A percentile compares a stretch with the other conserved stretches of the same genome.
Conservation (phyloP, 2,797 vertebrate genomes). For the Numenius phaeopus region DNA sequence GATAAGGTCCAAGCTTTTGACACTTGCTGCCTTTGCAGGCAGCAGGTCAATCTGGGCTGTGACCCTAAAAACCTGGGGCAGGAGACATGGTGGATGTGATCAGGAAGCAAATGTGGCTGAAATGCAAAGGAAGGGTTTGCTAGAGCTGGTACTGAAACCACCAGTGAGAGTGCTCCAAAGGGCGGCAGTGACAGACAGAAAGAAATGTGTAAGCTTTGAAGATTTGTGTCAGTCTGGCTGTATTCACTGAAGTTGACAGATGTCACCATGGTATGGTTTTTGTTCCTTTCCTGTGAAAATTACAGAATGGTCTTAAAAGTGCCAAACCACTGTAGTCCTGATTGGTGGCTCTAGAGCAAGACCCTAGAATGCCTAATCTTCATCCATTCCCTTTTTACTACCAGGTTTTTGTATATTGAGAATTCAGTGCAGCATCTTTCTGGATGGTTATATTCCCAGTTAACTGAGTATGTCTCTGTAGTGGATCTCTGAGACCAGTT, state of each 20-base stretch:
- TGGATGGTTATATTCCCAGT: background rate
- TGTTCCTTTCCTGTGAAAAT: background rate
- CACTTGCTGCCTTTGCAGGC: background rate
- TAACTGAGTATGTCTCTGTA: background rate
- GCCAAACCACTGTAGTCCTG: background rate
- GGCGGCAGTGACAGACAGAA: background rate
- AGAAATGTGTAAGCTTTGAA: background rate
- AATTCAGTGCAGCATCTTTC: background rate
- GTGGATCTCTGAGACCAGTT: background rate
- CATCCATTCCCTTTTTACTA: background rate
- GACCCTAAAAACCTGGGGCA: background rate
- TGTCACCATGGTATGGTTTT: background rate
- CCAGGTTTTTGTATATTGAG: background rate
- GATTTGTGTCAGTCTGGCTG: background rate
- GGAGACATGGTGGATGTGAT: background rate
- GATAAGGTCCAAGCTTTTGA: background rate
- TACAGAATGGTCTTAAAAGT: background rate
- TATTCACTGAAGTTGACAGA: background rate
- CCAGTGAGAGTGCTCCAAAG: background rate
- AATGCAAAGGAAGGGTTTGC: background rate
- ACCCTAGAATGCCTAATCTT: background rate
- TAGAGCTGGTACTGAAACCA: background rate
- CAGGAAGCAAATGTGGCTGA: background rate
- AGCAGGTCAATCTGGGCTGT: background rate
- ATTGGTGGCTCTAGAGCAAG: background rate